Evolutionary conservation across 2,888 invertebrate genomes (phyloP), one percentile per base, ranked within the genome.

Genomic region (Hydrotaea cyrtoneurina): DNA sequence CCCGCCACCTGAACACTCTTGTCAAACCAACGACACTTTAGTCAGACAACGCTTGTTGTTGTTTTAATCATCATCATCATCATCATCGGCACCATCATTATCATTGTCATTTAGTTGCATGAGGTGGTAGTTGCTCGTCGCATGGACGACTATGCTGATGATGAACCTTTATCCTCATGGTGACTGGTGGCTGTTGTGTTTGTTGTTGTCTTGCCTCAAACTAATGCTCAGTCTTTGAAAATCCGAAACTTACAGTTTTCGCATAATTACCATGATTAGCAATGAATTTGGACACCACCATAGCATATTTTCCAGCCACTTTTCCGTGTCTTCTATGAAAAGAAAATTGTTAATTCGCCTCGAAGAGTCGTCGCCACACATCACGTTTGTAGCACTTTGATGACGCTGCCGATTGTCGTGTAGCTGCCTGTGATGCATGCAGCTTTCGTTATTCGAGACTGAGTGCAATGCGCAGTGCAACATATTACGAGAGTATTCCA

Each of bases 201-300:
- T 21, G 46, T 78, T 39, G 19, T 72, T 66, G 43, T 23, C 31
- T 31, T 31, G 10, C 64, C 53, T 55, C 7, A 55, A 39, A 11
- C 39, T 64, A 43, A 57, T 72, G 31, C 31, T 31, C 31, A 31
- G 31, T 31, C 31, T 31, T 31, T 31, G 2, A 2, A 31, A 31
- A 2, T 31, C 31, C 7, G 31, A 31, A 7, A 31, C 31, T 31
- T 31, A 31, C 31, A 31, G 31, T 31, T 31, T 89, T 89, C 89
- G 87, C 89, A 90, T 90, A 90, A 90, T 90, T 89, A 90, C 88
- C 87, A 89, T 86, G 82, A 86, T 87, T 86, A 86, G 78, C 86
- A 62, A 78, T 79, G 84, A 78, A 83, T 80, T 86, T 86, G 84
- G 81, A 78, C 80, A 80, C 80, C 74, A n/a, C n/a, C n/a, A n/a